Evolutionary conservation across 2,113 vertebrate species (phyloP), one percentile per base, ranked within the genome.

Genomic region (Triplophysa dalaica): DNA sequence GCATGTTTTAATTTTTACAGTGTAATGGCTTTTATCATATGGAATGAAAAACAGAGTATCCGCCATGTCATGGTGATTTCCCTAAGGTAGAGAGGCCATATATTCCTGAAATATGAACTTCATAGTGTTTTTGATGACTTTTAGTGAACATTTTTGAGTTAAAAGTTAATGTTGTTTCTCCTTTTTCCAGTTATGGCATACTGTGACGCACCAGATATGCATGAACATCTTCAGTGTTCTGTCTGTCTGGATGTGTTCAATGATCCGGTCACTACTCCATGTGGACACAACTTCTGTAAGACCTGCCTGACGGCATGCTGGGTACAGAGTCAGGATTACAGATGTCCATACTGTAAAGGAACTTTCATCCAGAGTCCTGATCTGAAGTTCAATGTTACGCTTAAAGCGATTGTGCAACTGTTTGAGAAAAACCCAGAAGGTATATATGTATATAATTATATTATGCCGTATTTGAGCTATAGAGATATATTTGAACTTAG

Each of bases 331-430:
- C 4, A 33, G 0, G 14, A 60, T 1, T 60, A 22, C 10, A 33
- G 13, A 9, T 81, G 82, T 45, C 68, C 82, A 19, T n/a, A 67
- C 8, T 84, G 74, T 68, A 77, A 66, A 76, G 75, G 52, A n/a
- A 3, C 50, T 22, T 82, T 73, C 41, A 24, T 5, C 4, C 43
- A n/a, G 16, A 21, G 52, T 19, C 78, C 73, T 60, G 68, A 81
- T 8, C 29, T 78, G 11, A 58, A 61, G 21, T 62, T 88, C 72
- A 88, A 89, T 80, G 87, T 76, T 0, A 72, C 14, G 13, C 84
- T 86, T 76, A 83, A 78, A 61, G 87, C 88, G 0, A 45, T 89
- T 13, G 85, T 87, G 67, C 81, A 88, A 45, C 85, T 75, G 58
- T 90, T 85, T 33, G 85, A 82, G 45, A 78, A 16, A 73, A 24